A percentile compares a stretch with the other conserved stretches of the same genome.
Conservation (phyloP, 1,140 invertebrate species). For the Pteromalus puparum region DNA sequence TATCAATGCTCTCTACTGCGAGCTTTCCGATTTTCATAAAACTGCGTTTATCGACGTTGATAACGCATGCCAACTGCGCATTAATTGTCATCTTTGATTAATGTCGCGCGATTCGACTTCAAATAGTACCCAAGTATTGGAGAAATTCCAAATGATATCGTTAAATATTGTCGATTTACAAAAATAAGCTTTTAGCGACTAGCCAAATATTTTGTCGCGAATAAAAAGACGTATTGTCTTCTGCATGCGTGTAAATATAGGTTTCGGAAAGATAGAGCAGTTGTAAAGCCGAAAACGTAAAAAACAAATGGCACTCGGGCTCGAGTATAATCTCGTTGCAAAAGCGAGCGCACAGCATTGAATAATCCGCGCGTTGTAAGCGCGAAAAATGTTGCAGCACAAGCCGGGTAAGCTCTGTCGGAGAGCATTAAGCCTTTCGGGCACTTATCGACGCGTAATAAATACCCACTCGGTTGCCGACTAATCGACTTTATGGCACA, state of each 20-base stretch:
- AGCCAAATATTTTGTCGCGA: too few relatives aligned
- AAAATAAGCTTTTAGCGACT: too few relatives aligned
- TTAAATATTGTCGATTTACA: background rate
- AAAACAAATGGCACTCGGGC: too few relatives aligned
- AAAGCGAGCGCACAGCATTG: background rate
- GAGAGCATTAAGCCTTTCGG: conserved; percentile 31
- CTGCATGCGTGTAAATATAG: too few relatives aligned
- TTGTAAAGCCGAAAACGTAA: too few relatives aligned
- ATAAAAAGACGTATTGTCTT: too few relatives aligned
- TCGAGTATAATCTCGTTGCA: too few relatives aligned
- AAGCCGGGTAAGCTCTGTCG: conserved; percentile 10
- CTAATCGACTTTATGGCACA: conserved; percentile 66
- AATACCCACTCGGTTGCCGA: conserved; percentile 54
- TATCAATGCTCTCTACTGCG: background rate
- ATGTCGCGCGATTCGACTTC: background rate
- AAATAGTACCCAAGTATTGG: background rate
- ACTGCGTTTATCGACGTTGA: conserved; percentile 40
- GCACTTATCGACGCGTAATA: conserved; percentile 53
- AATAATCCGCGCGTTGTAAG: background rate
- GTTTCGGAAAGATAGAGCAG: too few relatives aligned
- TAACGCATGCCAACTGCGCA: conserved; percentile 29
- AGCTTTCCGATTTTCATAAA: conserved; percentile 28
- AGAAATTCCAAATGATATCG: background rate
- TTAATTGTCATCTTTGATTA: conserved; percentile 13
- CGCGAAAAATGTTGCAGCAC: background rate